phyloP scores from a whole-genome alignment of 1,140 invertebrate species.

The Dendroctonus valens region DNA sequence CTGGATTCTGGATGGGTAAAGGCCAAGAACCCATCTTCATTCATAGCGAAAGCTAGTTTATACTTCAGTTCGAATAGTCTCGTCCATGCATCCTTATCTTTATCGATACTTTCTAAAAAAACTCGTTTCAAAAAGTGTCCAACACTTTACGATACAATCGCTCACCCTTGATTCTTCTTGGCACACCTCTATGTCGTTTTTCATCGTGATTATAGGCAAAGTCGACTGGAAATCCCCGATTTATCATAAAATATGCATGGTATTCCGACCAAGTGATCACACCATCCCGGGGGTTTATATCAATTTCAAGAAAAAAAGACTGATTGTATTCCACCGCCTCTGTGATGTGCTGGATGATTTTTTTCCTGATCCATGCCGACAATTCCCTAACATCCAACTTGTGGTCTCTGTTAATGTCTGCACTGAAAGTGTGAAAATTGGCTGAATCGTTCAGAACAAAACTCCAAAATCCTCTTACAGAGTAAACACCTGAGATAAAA shows the following conservation, averaged over 20 bases:
- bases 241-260: conserved; percentile 68
- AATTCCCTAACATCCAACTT: conserved; percentile 66
- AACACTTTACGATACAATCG: neutral
- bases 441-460: neutral
- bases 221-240: conserved; percentile 64
- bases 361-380: conserved; percentile 68
- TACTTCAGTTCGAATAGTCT: too few relatives aligned
- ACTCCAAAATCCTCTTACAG: conserved; percentile 40
- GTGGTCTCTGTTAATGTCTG: conserved; percentile 64
- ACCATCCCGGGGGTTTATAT: conserved; percentile 73
- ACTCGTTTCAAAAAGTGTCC: neutral
- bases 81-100: conserved; percentile 77
- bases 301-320: conserved; percentile 69
- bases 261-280: conserved; percentile 79
- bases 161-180: conserved; percentile 53
- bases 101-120: conserved; percentile 63
- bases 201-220: conserved; percentile 66
- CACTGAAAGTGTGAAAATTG: conserved; percentile 51
- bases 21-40: conserved; percentile 75
- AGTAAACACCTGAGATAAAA: conserved; percentile 56
- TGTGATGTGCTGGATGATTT: conserved; percentile 74
- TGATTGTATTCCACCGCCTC: conserved; percentile 71
- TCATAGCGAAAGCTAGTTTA: too few relatives aligned
- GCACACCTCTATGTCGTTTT: conserved; percentile 60
- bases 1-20: conserved; percentile 83